A percentile compares a stretch with the other conserved stretches of the same genome.
Evolutionary conservation across 2,797 vertebrate genomes (phyloP).

Genomic region (Rousettus madagascariensis): DNA sequence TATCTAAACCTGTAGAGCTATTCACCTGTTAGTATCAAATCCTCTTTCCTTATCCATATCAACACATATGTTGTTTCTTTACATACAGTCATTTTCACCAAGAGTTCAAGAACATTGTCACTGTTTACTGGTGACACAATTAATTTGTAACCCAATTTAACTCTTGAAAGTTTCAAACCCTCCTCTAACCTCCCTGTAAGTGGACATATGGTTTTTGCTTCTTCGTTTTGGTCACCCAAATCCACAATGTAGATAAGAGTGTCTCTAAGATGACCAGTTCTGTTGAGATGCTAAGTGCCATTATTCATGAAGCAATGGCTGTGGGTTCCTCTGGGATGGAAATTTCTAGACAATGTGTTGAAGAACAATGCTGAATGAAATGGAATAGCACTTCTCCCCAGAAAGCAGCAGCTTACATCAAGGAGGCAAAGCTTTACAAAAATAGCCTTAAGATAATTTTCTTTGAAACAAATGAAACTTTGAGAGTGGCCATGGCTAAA

Average conservation of each 20-base stretch:
- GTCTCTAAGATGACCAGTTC: background rate
- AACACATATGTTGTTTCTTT: background rate
- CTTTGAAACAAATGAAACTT: background rate
- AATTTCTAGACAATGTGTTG: background rate
- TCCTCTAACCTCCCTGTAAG: background rate
- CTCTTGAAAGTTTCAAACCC: background rate
- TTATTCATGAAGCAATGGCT: background rate
- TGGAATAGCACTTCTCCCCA: background rate
- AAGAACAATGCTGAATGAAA: background rate
- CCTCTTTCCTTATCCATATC: background rate
- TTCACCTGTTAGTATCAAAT: background rate
- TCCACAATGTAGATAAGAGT: background rate
- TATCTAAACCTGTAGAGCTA: background rate
- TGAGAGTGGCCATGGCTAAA: background rate
- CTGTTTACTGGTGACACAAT: accelerated
- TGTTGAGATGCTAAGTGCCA: background rate
- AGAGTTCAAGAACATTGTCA: background rate
- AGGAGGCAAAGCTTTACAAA: background rate
- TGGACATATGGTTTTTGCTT: background rate
- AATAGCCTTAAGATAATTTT: background rate
- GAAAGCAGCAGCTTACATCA: background rate
- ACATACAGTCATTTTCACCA: background rate
- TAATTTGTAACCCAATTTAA: background rate
- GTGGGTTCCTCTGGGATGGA: background rate
- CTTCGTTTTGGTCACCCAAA: background rate